These are phyloP conservation scores for Pungitius pungitius DNA, from an alignment of 2,113 vertebrate genomes.

Conservation along the genomic window DNA sequence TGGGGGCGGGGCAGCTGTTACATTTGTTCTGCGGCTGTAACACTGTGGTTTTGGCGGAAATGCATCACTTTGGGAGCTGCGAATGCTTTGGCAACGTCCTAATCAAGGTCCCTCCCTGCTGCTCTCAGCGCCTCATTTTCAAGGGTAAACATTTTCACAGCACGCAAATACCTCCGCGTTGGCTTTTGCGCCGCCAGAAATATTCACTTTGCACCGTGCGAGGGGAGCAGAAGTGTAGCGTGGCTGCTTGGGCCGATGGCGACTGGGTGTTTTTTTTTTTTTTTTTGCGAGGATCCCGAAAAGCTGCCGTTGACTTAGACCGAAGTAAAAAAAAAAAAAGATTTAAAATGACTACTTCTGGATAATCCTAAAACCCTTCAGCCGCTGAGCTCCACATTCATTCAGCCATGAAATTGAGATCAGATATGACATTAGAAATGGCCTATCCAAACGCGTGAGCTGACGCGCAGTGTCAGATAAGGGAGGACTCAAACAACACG, in stretches of 20 bases:
- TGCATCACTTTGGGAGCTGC: conserved; percentile 63
- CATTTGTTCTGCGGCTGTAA: conserved; percentile 67
- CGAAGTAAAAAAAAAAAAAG: conserved; percentile 43
- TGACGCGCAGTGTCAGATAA: conserved; percentile 51
- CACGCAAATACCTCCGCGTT: conserved; percentile 73
- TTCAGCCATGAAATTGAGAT: conserved; percentile 79
- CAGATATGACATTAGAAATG: conserved; percentile 58
- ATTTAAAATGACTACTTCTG: conserved; percentile 55
- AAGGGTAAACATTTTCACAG: conserved; percentile 76
- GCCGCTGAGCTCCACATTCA: conserved; percentile 49
- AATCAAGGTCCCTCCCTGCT: conserved; percentile 67
- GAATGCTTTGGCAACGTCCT: conserved; percentile 71
- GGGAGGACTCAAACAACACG: conserved; percentile 40
- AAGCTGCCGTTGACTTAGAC: conserved; percentile 29
- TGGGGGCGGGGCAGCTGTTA: conserved; percentile 63
- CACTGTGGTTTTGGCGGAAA: conserved; percentile 69
- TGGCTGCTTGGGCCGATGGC: conserved; percentile 25
- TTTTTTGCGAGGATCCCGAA: conserved; percentile 33
- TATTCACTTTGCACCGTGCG: conserved; percentile 22
- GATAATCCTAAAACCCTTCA: conserved; percentile 65
- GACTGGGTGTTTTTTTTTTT: conserved; percentile 20
- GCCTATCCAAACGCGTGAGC: conserved; percentile 61
- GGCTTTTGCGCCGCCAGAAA: conserved; percentile 40
- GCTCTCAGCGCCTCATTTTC: conserved; percentile 69
- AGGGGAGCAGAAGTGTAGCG: conserved; percentile 35